phyloP scores from a whole-genome alignment of 2,888 invertebrate genomes.

The Melinaea marsaeus region DNA sequence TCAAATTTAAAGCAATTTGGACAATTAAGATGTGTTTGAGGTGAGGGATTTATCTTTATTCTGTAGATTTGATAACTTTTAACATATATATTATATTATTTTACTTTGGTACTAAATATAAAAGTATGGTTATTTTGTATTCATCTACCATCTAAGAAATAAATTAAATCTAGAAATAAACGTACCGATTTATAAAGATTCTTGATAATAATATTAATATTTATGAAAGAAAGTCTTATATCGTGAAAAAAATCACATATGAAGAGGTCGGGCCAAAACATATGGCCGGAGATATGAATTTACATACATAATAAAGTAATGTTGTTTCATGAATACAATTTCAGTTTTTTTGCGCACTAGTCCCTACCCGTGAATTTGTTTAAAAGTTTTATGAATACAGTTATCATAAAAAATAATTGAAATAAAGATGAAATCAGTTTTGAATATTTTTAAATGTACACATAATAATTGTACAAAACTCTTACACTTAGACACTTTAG shows the following conservation, averaged over 20 bases:
- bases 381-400: neutral
- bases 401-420: neutral
- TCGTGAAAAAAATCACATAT: slow-evolving; percentile 3
- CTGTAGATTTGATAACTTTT: too few relatives aligned
- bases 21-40: too few relatives aligned
- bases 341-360: neutral
- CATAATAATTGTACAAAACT: neutral
- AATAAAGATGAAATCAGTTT: neutral
- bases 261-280: neutral
- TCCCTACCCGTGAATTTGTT: neutral
- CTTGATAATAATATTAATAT: neutral
- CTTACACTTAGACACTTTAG: too few relatives aligned
- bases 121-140: neutral
- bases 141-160: neutral
- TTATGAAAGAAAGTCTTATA: slow-evolving; percentile 1
- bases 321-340: neutral
- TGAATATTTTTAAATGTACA: neutral
- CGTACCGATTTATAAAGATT: neutral
- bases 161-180: neutral
- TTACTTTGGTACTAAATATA: too few relatives aligned
- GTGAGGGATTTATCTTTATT: too few relatives aligned
- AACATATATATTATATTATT: too few relatives aligned
- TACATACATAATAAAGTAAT: slow-evolving; percentile 7
- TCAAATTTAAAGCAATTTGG: too few relatives aligned
- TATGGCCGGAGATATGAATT: neutral